Evolutionary conservation across 2,888 invertebrate species (phyloP).

Genomic region (Zele albiditarsus): DNA sequence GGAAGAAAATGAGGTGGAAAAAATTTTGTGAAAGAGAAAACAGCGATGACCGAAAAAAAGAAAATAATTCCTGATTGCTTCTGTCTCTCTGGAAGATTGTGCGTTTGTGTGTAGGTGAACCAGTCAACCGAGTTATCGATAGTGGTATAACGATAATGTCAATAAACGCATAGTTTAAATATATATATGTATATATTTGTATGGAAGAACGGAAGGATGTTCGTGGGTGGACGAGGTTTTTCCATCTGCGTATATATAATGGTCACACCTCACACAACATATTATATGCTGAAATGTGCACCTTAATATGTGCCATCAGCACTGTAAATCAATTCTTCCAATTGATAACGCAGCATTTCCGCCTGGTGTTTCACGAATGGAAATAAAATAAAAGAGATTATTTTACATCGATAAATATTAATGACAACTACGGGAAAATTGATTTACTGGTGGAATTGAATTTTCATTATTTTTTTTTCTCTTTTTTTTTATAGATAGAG

Average conservation of each 20-base stretch:
- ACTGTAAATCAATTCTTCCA: too few relatives aligned
- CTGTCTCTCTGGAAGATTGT: constrained; percentile 32
- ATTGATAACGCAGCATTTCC: too few relatives aligned
- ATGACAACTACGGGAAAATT: too few relatives aligned
- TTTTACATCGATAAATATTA: too few relatives aligned
- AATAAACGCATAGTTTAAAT: constrained; percentile 38
- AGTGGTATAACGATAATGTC: constrained; percentile 45
- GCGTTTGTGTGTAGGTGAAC: constrained; percentile 61
- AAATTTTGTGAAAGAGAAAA: neutral
- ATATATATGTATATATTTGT: neutral
- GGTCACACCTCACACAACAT: neutral
- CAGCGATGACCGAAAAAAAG: neutral
- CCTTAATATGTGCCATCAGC: neutral
- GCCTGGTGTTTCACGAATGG: too few relatives aligned
- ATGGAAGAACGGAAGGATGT: constrained; percentile 44
- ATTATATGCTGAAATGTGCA: neutral
- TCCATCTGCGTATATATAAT: constrained; percentile 48
- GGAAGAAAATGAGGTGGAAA: neutral
- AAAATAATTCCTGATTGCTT: constrained; percentile 33
- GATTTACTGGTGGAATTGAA: too few relatives aligned
- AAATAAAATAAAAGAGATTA: too few relatives aligned
- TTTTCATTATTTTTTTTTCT: too few relatives aligned
- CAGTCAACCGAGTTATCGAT: constrained; percentile 53
- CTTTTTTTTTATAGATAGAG: too few relatives aligned
- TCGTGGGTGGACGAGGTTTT: constrained; percentile 61